Percentiles rank a stretch among this genome's conserved stretches.
These are phyloP conservation scores for Thaleichthys pacificus DNA, from an alignment of 2,797 vertebrate genomes.

Conservation along the genomic window DNA sequence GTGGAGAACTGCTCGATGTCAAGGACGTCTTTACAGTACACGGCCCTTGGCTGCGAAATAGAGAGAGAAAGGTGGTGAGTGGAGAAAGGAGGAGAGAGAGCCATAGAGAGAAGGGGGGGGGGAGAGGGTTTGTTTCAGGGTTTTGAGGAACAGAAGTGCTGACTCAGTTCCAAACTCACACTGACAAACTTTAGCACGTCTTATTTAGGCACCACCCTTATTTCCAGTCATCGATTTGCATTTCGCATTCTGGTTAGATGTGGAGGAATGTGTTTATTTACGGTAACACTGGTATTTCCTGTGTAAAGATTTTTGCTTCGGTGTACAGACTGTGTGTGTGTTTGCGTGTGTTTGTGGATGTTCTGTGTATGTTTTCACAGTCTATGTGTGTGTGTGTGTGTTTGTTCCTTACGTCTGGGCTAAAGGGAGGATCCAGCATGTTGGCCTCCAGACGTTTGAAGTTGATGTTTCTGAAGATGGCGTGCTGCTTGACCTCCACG, in stretches of 20 bases:
- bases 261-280: constrained; percentile 49
- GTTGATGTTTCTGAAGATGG: constrained; percentile 89
- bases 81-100: not conserved
- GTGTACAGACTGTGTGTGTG: not conserved
- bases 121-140: not conserved
- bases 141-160: no score
- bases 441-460: constrained; percentile 89
- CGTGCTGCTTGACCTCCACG: constrained; percentile 82
- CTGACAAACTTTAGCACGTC: no score
- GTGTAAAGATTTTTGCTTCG: constrained; percentile 36
- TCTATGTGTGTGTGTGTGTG: constrained; percentile 1
- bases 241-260: no score
- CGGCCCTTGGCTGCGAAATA: constrained; percentile 78
- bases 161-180: no score
- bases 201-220: no score
- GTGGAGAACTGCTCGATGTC: constrained; percentile 90
- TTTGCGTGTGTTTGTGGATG: constrained; percentile 1
- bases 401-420: constrained; percentile 85
- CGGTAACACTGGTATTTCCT: constrained; percentile 62
- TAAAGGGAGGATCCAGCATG: constrained; percentile 88
- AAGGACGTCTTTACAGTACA: constrained; percentile 89
- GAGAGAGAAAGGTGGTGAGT: not conserved
- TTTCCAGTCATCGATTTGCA: no score
- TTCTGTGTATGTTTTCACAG: not conserved
- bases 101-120: not conserved